Percentiles rank a stretch among this genome's conserved stretches.
Conservation (phyloP, 2,113 vertebrate species). For the Choloepus hoffmanni region DNA sequence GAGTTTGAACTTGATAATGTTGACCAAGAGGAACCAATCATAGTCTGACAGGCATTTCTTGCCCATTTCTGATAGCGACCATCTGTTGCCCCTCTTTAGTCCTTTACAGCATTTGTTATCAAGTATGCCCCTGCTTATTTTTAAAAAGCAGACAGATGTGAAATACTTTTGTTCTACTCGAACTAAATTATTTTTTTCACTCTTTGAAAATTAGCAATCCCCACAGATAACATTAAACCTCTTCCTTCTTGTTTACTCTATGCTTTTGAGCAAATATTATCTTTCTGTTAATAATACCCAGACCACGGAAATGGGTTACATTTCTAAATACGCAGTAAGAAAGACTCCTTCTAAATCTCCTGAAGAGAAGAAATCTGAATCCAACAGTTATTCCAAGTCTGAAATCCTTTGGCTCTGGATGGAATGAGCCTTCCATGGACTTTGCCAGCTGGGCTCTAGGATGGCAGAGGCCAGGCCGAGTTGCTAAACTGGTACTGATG, state of each 20-base stretch:
- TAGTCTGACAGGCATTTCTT: rapidly evolving
- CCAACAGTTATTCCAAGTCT: rapidly evolving
- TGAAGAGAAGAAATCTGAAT: neutral
- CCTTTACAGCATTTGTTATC: neutral
- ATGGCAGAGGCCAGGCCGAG: rapidly evolving
- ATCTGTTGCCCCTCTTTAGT: neutral
- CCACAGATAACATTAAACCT: neutral
- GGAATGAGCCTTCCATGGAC: rapidly evolving
- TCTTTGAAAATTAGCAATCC: conserved; percentile 19
- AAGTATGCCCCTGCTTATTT: neutral
- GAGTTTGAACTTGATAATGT: rapidly evolving
- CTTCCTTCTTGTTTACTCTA: neutral
- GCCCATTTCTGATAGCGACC: rapidly evolving
- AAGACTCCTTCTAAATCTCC: neutral
- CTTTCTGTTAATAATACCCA: neutral
- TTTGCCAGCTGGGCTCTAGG: rapidly evolving
- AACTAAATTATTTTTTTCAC: neutral
- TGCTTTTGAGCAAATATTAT: neutral
- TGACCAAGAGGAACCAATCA: neutral
- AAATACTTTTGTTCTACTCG: neutral
- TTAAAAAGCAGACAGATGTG: neutral
- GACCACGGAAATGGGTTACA: no score
- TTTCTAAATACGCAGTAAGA: neutral
- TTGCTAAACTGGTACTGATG: rapidly evolving
- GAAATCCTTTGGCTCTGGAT: rapidly evolving